A percentile compares a stretch with the other conserved stretches of the same genome.
phyloP scores from a whole-genome alignment of 2,888 invertebrate species.

The Stenolophus ochropezus region DNA sequence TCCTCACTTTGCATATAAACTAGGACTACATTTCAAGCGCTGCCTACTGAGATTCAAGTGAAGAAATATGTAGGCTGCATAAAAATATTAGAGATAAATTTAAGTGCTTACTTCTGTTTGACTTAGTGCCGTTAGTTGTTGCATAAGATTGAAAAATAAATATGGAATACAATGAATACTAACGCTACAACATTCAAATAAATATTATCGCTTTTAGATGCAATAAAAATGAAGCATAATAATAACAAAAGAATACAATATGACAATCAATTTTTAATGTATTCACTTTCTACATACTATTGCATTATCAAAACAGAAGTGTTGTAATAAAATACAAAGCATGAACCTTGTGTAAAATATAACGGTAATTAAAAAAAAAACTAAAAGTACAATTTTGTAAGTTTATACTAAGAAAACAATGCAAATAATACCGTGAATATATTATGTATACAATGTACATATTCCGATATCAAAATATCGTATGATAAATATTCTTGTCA shows the following conservation, averaged over 20 bases:
- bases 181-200: neutral
- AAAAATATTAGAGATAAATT: slow-evolving; percentile 14
- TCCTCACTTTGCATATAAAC: neutral
- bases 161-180: neutral
- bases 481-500: neutral
- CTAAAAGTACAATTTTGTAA: too few species aligned
- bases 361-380: too few species aligned
- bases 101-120: slow-evolving; percentile 16
- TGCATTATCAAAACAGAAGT: too few species aligned
- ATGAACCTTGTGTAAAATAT: too few species aligned
- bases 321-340: too few species aligned
- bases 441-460: neutral
- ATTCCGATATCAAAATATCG: neutral
- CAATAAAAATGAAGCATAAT: neutral
- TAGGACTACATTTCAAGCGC: slow-evolving; percentile 10
- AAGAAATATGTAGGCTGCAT: slow-evolving; percentile 4
- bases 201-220: neutral
- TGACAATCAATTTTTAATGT: too few species aligned
- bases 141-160: neutral
- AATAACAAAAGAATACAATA: too few species aligned
- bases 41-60: slow-evolving; percentile 16
- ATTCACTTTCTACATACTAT: too few species aligned
- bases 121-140: slow-evolving; percentile 1
- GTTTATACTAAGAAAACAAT: too few species aligned
- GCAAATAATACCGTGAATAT: neutral